A percentile compares a stretch with the other conserved stretches of the same genome.
phyloP scores from a whole-genome alignment of 2,797 vertebrate genomes.

The Megalops cyprinoides region DNA sequence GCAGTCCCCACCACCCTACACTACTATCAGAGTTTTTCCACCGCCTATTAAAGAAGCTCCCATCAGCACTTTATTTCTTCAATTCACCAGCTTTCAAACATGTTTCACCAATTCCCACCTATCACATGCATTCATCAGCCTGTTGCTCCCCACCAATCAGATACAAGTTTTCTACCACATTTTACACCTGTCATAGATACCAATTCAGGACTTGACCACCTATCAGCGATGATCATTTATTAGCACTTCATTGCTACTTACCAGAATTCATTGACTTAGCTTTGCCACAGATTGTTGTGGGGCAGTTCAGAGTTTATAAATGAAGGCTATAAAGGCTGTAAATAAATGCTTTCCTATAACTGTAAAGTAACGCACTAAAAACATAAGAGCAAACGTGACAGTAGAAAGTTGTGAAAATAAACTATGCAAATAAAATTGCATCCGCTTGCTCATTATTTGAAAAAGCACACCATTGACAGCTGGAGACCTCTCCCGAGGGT shows the following conservation, averaged over 20 bases:
- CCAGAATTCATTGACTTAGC: not conserved
- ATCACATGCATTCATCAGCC: not conserved
- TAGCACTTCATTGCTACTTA: no score
- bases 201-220: not conserved
- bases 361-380: no score
- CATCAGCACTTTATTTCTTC: not conserved
- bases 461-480: not conserved
- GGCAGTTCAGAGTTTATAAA: not conserved
- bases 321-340: not conserved
- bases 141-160: not conserved
- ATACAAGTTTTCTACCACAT: not conserved
- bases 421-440: not conserved
- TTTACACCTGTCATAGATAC: not conserved
- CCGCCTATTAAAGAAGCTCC: conserved; percentile 76
- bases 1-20: no score
- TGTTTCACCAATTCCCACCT: no score
- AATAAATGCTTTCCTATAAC: no score
- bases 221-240: no score
- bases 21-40: no score
- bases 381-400: not conserved
- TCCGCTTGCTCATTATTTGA: not conserved
- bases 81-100: no score
- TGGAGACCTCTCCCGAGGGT: not conserved
- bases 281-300: not conserved
- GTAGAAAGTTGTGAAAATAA: not conserved